Percentiles rank a stretch among this genome's conserved stretches.
Conservation (phyloP, 2,113 vertebrate genomes). For the Bubo scandiacus region DNA sequence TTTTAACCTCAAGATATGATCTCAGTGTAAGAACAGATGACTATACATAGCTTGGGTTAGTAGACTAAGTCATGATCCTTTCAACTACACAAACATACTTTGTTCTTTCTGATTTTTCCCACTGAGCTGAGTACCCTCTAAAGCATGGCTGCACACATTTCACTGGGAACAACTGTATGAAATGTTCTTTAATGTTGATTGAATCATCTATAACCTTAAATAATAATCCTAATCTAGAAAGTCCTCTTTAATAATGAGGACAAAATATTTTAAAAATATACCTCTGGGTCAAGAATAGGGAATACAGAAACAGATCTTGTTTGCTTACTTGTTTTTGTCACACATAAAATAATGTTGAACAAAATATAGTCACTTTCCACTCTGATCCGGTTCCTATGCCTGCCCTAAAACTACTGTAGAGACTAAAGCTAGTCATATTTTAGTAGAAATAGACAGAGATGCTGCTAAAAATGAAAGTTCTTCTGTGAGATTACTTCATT, state of each 20-base stretch:
- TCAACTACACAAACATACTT: background rate
- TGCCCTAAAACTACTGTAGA: background rate
- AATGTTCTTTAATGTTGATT: background rate
- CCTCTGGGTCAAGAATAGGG: background rate
- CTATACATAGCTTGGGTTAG: background rate
- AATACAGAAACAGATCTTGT: background rate
- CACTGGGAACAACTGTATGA: background rate
- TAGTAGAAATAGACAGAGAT: background rate
- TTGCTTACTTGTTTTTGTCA: background rate
- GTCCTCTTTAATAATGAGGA: background rate
- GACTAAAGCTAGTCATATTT: background rate
- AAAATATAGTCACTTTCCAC: background rate
- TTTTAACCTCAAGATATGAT: background rate
- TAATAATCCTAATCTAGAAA: background rate
- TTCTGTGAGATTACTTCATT: background rate
- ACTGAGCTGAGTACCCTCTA: background rate
- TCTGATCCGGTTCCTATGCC: background rate
- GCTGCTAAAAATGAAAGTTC: background rate
- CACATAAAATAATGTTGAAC: background rate
- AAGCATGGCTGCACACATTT: background rate
- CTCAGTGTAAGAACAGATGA: background rate
- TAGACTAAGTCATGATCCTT: background rate
- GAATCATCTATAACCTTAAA: background rate
- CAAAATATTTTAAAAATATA: background rate
- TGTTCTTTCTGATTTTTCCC: background rate